These are phyloP conservation scores for human (Homo sapiens) DNA, from an alignment of 2,113 vertebrate species.

Conservation along the genomic window DNA sequence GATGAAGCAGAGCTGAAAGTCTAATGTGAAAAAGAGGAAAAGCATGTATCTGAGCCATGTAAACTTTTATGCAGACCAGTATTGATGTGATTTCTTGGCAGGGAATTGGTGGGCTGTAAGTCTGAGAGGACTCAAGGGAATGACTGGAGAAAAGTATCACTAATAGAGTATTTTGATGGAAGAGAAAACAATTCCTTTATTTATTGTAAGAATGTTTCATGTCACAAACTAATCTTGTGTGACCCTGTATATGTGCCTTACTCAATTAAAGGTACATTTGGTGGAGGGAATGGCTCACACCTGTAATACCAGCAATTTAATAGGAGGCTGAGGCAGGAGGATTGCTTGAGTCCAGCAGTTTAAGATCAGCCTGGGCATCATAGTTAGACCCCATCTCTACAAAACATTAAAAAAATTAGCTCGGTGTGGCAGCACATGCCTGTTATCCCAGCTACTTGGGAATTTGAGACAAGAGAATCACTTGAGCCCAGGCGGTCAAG, in stretches of 20 bases:
- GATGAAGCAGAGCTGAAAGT: slow-evolving; percentile 26
- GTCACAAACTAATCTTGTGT: neutral
- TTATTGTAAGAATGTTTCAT: slow-evolving; percentile 31
- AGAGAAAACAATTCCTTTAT: slow-evolving; percentile 11
- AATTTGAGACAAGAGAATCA: too few relatives aligned
- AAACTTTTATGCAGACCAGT: neutral
- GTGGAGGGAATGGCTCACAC: too few relatives aligned
- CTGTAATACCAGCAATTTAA: too few relatives aligned
- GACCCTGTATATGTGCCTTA: neutral
- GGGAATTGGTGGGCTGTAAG: neutral
- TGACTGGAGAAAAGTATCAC: slow-evolving; percentile 4
- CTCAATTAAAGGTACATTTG: neutral
- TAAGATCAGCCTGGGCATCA: too few relatives aligned
- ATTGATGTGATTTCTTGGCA: neutral
- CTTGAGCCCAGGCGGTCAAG: too few relatives aligned
- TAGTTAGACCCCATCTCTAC: too few relatives aligned
- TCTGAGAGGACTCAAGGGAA: neutral
- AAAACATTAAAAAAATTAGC: too few relatives aligned
- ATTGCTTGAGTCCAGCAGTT: too few relatives aligned
- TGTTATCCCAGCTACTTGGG: too few relatives aligned
- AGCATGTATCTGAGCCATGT: neutral
- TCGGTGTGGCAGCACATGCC: too few relatives aligned
- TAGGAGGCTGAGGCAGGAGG: too few relatives aligned
- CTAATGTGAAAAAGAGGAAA: neutral
- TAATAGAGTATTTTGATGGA: slow-evolving; percentile 30